Base-by-base conservation (phyloP, 2,113 vertebrate genomes). In the Silurus asotus region DNA sequence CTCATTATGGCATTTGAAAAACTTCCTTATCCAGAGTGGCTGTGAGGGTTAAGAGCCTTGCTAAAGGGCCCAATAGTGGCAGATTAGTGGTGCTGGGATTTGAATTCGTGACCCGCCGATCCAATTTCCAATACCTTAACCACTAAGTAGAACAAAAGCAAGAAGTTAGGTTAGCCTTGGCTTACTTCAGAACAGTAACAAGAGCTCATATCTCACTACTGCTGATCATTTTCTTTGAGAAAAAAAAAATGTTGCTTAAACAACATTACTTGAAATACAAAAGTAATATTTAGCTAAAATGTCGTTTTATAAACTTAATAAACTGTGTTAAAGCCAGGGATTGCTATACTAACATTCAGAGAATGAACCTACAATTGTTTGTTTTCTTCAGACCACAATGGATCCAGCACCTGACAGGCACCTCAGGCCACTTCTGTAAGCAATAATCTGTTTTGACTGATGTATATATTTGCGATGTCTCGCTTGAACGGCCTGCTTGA, bases 371-470 rank as follows among this genome's bases (percentile, higher is more conserved):
- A 13, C 59, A 59, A 10, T 5, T 23, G 19, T 20, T 79, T 4
- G 15, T 17, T 20, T 61, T 79, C 8, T 37, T 79, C 13, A 11
- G 9, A 56, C 55, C 51, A 56, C 3, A 37, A 37, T 37, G 37
- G 28, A 23, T 23, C 28, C 15, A 61, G 28, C 77, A 80, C 77
- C 77, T 80, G 56, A 20, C 20, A 20, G 77, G 5, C 56, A 37
- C 20, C 37, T 37, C 76, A 58, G 55, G n/a, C 28, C 77, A 45
- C 56, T 45, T 45, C 56, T 80, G 17, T 23, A 80, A 80, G 48
- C 77, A 80, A 80, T 61, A 80, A 80, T 45, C 56, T 48, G 77
- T 80, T 61, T 61, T 80, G 56, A 59, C 77, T 55, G 64, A 67
- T 83, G 65, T 83, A 69, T 70, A 58, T 58, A 83, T 72, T 72